Conservation (phyloP, 2,888 invertebrate genomes). For the Perizoma flavofasciatum region DNA sequence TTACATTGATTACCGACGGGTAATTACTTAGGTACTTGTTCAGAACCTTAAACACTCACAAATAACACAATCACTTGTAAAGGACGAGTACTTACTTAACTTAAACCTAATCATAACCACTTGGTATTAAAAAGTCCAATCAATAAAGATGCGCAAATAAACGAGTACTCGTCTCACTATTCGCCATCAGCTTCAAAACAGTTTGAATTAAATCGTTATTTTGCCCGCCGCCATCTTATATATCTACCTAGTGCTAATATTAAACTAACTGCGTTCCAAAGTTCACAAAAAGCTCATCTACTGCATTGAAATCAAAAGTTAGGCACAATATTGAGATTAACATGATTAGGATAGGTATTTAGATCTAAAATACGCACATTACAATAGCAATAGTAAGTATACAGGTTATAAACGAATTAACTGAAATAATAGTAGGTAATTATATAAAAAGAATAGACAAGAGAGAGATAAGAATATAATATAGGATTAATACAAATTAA, state of each 20-base stretch:
- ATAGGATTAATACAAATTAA: too few species aligned
- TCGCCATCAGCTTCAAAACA: constrained; percentile 56
- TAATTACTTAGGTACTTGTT: too few species aligned
- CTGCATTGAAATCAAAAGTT: constrained; percentile 23
- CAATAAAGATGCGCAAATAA: constrained; percentile 73
- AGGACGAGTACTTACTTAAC: too few species aligned
- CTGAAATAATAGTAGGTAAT: too few species aligned
- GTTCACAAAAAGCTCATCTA: constrained; percentile 14
- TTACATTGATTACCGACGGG: too few species aligned
- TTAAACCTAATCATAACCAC: constrained; percentile 59
- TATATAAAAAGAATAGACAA: too few species aligned
- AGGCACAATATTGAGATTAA: background rate
- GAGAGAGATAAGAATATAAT: too few species aligned
- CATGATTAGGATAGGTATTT: background rate
- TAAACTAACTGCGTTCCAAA: constrained; percentile 12
- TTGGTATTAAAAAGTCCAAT: constrained; percentile 59
- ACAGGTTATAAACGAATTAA: too few species aligned
- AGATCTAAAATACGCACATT: background rate
- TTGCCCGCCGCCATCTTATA: constrained; percentile 37
- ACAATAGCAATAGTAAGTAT: too few species aligned
- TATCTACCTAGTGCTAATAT: background rate
- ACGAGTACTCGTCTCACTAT: constrained; percentile 75
- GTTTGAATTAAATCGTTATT: constrained; percentile 34
- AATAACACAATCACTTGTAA: too few species aligned
- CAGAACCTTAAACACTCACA: too few species aligned